These are phyloP conservation scores for Ametastegia equiseti DNA, from an alignment of 2,888 invertebrate species.

Conservation along the genomic window DNA sequence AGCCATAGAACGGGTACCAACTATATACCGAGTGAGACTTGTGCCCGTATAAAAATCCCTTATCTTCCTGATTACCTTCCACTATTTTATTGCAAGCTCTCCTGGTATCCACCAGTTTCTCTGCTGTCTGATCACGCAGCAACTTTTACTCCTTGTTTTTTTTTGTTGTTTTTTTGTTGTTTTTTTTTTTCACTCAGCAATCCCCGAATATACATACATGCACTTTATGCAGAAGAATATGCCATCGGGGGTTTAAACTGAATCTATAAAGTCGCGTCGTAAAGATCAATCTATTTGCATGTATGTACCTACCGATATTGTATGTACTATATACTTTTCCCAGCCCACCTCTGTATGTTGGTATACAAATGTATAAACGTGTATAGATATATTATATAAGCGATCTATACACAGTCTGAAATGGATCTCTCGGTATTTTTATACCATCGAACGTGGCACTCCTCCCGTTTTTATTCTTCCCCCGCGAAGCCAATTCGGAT, in stretches of 20 bases:
- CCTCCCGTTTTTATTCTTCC: conserved; percentile 21
- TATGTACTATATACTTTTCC: neutral
- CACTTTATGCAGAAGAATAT: conserved; percentile 25
- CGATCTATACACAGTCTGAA: neutral
- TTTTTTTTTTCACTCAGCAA: neutral
- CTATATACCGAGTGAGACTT: conserved; percentile 6
- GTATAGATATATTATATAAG: neutral
- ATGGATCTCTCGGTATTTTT: conserved; percentile 23
- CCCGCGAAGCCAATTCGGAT: conserved; percentile 36
- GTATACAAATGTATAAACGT: neutral
- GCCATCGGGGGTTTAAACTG: conserved; percentile 28
- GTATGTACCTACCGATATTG: neutral
- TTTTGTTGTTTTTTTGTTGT: no score
- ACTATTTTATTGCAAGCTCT: conserved; percentile 22
- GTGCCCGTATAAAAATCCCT: conserved; percentile 40
- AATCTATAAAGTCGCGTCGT: conserved; percentile 36
- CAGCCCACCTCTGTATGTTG: neutral
- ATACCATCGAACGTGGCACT: conserved; percentile 11
- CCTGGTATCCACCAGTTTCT: conserved; percentile 26
- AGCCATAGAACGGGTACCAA: conserved; percentile 22
- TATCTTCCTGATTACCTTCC: conserved; percentile 43
- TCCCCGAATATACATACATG: neutral
- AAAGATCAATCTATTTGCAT: conserved; percentile 36
- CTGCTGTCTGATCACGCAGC: conserved; percentile 22
- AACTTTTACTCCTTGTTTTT: neutral